A percentile compares a stretch with the other conserved stretches of the same genome.
phyloP scores from a whole-genome alignment of 1,140 invertebrate species.

The Lepidurus packardi region DNA sequence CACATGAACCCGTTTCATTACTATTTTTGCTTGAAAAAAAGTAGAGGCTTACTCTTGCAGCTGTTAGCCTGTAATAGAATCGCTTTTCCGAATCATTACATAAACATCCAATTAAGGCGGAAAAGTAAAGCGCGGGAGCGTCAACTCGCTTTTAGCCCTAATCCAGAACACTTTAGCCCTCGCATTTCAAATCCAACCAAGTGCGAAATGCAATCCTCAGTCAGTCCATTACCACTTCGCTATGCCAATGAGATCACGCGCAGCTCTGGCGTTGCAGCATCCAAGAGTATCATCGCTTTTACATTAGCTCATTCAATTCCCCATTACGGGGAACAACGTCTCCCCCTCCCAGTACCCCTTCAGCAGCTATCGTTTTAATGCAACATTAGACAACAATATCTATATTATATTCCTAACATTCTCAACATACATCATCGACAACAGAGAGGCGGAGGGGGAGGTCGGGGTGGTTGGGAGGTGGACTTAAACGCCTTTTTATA shows the following conservation, averaged over 20 bases:
- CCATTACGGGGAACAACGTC: background rate
- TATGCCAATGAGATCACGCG: background rate
- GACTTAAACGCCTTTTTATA: too few species aligned
- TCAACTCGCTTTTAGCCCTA: background rate
- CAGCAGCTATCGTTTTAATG: too few species aligned
- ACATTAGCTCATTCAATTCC: background rate
- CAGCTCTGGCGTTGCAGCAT: background rate
- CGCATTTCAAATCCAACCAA: background rate
- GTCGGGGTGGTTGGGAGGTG: too few species aligned
- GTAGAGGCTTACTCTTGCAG: background rate
- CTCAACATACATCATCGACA: too few species aligned
- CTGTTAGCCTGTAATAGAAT: background rate
- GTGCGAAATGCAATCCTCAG: background rate
- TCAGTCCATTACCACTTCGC: background rate
- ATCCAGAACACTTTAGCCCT: background rate
- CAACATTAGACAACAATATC: too few species aligned
- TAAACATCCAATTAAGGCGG: slow-evolving; percentile 10
- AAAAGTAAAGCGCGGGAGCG: background rate
- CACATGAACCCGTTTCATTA: too few species aligned
- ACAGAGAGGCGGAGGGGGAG: too few species aligned
- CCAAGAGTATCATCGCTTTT: background rate
- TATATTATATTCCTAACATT: too few species aligned
- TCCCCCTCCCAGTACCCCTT: too few species aligned
- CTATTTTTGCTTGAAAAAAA: background rate
- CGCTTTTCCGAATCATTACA: slow-evolving; percentile 15